phyloP scores from a whole-genome alignment of 2,113 vertebrate genomes.

The Pollimyrus isidori region DNA sequence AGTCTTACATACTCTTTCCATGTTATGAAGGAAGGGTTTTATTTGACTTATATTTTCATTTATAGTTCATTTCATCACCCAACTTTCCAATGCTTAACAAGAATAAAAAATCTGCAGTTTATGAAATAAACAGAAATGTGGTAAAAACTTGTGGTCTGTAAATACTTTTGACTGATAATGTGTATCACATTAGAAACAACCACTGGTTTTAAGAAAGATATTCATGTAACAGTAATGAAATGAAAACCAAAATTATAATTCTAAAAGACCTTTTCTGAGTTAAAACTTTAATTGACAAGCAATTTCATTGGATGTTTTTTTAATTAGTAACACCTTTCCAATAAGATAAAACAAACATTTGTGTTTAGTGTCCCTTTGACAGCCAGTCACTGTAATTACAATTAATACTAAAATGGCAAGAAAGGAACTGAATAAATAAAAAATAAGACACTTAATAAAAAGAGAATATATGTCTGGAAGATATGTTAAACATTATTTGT shows the following conservation, averaged over 20 bases:
- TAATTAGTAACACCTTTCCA: background rate
- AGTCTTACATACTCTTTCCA: background rate
- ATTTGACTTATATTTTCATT: background rate
- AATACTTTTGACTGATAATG: background rate
- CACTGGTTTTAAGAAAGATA: background rate
- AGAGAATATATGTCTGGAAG: background rate
- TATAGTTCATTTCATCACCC: background rate
- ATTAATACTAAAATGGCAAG: background rate
- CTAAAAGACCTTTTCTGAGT: background rate
- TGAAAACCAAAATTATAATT: background rate
- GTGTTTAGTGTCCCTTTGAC: background rate
- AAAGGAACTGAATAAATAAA: background rate
- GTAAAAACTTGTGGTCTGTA: background rate
- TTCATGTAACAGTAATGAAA: background rate
- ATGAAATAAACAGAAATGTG: background rate
- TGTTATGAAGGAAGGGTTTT: background rate
- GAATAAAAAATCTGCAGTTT: background rate
- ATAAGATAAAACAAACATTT: background rate
- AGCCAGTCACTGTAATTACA: background rate
- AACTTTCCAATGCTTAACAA: background rate
- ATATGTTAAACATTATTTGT: background rate
- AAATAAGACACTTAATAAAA: background rate
- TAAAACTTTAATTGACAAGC: background rate
- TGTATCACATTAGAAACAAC: background rate
- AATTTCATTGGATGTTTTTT: background rate